Base-by-base conservation (phyloP, 2,113 vertebrate species). In the Propithecus coquereli region DNA sequence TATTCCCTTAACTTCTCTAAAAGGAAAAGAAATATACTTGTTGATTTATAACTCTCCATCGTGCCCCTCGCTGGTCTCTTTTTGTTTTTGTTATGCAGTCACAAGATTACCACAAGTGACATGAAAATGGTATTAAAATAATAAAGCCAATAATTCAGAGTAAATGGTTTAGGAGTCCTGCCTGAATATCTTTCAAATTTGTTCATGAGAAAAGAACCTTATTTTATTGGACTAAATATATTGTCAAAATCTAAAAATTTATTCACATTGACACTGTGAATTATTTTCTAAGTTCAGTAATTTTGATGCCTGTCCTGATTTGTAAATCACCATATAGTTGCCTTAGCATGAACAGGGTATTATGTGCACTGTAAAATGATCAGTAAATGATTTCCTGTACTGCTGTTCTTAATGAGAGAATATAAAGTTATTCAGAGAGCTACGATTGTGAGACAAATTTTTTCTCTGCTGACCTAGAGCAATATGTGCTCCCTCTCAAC, bases 211-310 rank as follows among this genome's bases (percentile, higher is more conserved):
- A 98, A 98, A 98, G 90, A 68, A 3, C 4, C 82, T 95, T 57
- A 80, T 95, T 97, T 98, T 97, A 97, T 90, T 96, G 91, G 47
- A 93, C 94, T 98, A 98, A 98, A 89, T 91, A 97, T 43, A 84
- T 95, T 98, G 93, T 98, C 89, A 90, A 96, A 98, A 97, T 84
- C 95, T 97, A 97, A 89, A 97, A 98, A 94, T 93, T 95, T 97
- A 98, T 98, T 98, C 97, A 97, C 89, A 87, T 40, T 95, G 97
- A 98, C 97, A 96, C 0, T 92, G 50, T 95, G 73, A 96, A 97
- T 96, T 96, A 96, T 98, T 97, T 98, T 97, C 92, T 96, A 92
- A 94, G 63, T 96, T 97, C 97, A 86, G 86, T 97, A 98, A 98
- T 98, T 96, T 96, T 97, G 97, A 87, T 97, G 97, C 59, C 94